Evolutionary conservation across 2,888 invertebrate genomes (phyloP), one percentile per base, ranked within the genome.

Genomic region (Itoplectis maculator): DNA sequence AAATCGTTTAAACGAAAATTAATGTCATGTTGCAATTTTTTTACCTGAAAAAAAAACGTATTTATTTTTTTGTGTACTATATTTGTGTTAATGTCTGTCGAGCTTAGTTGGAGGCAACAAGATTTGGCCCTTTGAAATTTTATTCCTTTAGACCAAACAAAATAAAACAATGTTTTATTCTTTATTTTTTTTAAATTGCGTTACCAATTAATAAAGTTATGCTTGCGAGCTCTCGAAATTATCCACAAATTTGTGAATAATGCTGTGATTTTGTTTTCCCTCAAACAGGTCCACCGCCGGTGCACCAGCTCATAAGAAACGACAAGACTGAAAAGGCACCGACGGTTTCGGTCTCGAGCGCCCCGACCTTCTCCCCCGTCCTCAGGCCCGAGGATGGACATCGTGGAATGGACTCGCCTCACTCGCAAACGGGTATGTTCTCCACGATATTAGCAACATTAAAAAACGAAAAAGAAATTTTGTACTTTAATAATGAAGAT

Each of bases 291-390:
- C 92, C 92, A 86, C 92, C 92, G 59, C 92, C 92, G 83, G 92
- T 92, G 86, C 92, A 92, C 82, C 92, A 92, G 89, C 89, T 92
- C 85, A 91, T 92, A 88, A 89, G 92, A 88, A 92, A 92, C 88
- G 92, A 92, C 91, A 92, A 92, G 92, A 92, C 92, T 92, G 92
- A 92, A 88, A 92, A 92, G 87, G 88, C 92, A 76, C 92, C 92
- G 82, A 89, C 91, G 86, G 92, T 92, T 72, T 92, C 92, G 88
- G 92, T 92, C 86, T 92, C 92, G 84, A 92, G 91, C 84, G 91
- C 92, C 83, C 91, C 92, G 76, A 92, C 91, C 61, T 93, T 92
- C 84, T 92, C 92, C 75, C 92, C 92, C 82, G 92, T 93, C 51
- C 91, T 92, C 75, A 91, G 92, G 90, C 90, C 92, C 51, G 92